These are phyloP conservation scores for Odobenus rosmarus DNA, from an alignment of 2,113 vertebrate species.

Conservation along the genomic window DNA sequence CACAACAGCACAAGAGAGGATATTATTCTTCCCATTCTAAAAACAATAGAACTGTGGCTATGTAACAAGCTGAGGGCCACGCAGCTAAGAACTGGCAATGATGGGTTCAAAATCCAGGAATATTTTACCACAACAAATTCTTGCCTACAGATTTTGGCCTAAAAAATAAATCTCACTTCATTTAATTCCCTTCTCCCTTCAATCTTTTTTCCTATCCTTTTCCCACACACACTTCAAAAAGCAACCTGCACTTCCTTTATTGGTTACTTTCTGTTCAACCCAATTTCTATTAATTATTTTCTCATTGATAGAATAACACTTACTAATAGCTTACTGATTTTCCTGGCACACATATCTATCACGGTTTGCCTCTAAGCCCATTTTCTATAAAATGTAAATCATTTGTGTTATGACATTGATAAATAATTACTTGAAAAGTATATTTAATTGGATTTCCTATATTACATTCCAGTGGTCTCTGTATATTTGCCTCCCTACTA, in stretches of 20 bases:
- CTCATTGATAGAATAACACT: not conserved
- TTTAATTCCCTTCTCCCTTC: not conserved
- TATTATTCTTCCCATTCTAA: not conserved
- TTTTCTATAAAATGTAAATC: not conserved
- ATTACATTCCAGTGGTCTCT: not conserved
- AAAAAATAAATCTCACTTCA: not conserved
- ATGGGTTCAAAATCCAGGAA: not conserved
- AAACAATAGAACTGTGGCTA: not conserved
- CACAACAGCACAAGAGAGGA: not conserved
- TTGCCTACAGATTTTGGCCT: not conserved
- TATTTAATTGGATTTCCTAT: not conserved
- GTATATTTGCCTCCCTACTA: not conserved
- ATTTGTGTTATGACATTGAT: not conserved
- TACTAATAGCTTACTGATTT: not conserved
- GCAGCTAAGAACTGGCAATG: not conserved
- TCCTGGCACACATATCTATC: not conserved
- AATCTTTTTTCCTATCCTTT: not conserved
- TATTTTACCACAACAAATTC: not conserved
- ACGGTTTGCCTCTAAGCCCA: not conserved
- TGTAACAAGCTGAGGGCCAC: not conserved
- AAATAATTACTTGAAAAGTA: not conserved
- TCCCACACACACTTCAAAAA: not conserved
- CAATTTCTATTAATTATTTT: not conserved
- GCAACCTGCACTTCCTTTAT: not conserved
- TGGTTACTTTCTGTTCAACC: not conserved